Evolutionary conservation across 2,888 invertebrate species (phyloP), one percentile per base, ranked within the genome.

Genomic region (Frankliniella fusca): DNA sequence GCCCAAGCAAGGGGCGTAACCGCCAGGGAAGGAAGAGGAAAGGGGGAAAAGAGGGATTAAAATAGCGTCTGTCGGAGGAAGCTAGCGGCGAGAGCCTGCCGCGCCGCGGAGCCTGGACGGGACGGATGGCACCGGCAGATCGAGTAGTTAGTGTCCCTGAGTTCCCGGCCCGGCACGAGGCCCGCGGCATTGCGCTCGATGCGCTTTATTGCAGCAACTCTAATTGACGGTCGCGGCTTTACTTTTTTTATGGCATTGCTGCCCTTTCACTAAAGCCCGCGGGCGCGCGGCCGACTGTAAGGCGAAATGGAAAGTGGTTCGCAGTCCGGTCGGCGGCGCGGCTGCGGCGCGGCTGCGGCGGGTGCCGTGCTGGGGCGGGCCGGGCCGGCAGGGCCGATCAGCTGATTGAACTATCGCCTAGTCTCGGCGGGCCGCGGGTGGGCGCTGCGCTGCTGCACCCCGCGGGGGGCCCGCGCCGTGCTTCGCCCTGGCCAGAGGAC

Each of bases 221-320:
- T 38, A 38, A 38, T 38, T 38, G 38, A 38, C 38, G 38, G 38
- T 38, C 38, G 38, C 38, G 2, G 38, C 38, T 38, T 38, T 38
- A 38, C 38, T 3, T 38, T 38, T 38, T 38, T 38, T 38, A 38
- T 38, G 38, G 38, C 38, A 38, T 38, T 38, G 38, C 38, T 38
- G 38, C 38, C 38, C 38, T 38, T 38, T 38, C 38, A 18, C 20
- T 61, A 18, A 11, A 15, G 20, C 61, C 61, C 61, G 61, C 54
- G 54, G 54, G 54, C 54, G 54, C 54, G 54, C 54, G 54, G 54
- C 20, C 15, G 61, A 7, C 61, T n/a, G 12, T 12, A 7, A 9
- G 70, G 70, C 23, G 70, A 76, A 76, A 76, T 76, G 70, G 70
- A 76, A 76, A 76, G 70, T 76, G 70, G 70, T 76, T 76, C 9